Conservation (phyloP, 2,113 vertebrate genomes). For the Nyctereutes procyonoides region DNA sequence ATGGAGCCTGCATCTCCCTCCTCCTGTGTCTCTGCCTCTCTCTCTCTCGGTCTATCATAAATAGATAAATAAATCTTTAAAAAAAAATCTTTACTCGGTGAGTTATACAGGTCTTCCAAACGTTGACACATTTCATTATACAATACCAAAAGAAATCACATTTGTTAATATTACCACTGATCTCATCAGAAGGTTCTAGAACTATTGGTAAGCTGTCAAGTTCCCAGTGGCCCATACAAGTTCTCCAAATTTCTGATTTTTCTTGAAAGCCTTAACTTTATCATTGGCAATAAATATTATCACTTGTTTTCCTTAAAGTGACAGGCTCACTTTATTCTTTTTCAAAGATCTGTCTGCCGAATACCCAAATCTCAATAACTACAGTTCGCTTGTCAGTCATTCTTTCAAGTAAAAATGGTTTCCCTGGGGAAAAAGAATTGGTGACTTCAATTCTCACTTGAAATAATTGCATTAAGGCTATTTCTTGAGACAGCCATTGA, state of each 20-base stretch:
- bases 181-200: constrained; percentile 10
- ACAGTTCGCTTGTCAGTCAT: background rate
- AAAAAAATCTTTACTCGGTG: constrained; percentile 5
- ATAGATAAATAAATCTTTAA: too few species aligned
- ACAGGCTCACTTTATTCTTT: background rate
- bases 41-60: too few species aligned
- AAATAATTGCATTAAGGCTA: background rate
- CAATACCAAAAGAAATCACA: background rate
- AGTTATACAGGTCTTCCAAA: constrained; percentile 26
- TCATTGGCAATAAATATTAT: constrained; percentile 35
- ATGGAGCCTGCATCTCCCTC: too few species aligned
- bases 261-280: constrained; percentile 45
- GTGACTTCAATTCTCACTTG: background rate
- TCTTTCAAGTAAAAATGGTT: constrained; percentile 51
- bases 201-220: constrained; percentile 35
- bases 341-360: constrained; percentile 36
- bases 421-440: background rate
- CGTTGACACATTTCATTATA: constrained; percentile 21
- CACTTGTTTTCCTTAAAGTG: constrained; percentile 39
- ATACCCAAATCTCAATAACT: background rate
- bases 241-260: constrained; percentile 32
- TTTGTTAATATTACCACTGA: constrained; percentile 28
- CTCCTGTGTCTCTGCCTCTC: too few species aligned
- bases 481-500: background rate
- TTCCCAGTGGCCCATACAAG: background rate